Conservation (phyloP, 2,888 invertebrate species). For the Athalia rosae region DNA sequence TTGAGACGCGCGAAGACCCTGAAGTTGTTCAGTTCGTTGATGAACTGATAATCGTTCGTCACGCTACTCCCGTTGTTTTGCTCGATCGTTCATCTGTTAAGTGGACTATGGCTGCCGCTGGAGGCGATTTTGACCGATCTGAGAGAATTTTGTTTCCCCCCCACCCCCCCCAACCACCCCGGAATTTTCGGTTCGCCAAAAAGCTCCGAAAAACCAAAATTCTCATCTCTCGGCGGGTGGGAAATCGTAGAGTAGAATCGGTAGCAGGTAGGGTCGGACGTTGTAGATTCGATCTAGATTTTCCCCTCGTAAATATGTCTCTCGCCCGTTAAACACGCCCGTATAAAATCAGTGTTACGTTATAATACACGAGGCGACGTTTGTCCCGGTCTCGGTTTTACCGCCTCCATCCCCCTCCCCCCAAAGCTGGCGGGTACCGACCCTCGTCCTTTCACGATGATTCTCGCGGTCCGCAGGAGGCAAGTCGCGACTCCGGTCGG, state of each 20-base stretch:
- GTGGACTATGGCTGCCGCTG: neutral
- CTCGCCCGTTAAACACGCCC: constrained; percentile 61
- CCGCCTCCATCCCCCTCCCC: neutral
- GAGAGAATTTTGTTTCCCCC: neutral
- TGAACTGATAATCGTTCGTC: constrained; percentile 2
- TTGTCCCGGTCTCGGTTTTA: neutral
- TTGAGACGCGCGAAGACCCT: neutral
- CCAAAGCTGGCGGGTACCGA: neutral
- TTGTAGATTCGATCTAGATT: constrained; percentile 55
- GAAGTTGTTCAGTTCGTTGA: constrained; percentile 17
- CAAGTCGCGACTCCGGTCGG: constrained; percentile 10
- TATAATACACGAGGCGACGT: constrained; percentile 19
- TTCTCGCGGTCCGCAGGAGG: constrained; percentile 31
- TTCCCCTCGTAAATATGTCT: constrained; percentile 62
- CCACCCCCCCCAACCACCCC: constrained; percentile 7
- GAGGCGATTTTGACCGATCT: neutral
- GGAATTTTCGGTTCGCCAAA: too few relatives aligned
- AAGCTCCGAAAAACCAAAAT: neutral
- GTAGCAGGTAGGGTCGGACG: neutral
- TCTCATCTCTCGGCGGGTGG: too few relatives aligned
- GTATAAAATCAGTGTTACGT: constrained; percentile 55
- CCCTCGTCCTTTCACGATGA: constrained; percentile 24
- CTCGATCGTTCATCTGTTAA: constrained; percentile 25
- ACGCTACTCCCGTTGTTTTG: constrained; percentile 11
- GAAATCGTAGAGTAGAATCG: constrained; percentile 6